Base-by-base conservation (phyloP, 2,797 vertebrate genomes). In the Alca torda region DNA sequence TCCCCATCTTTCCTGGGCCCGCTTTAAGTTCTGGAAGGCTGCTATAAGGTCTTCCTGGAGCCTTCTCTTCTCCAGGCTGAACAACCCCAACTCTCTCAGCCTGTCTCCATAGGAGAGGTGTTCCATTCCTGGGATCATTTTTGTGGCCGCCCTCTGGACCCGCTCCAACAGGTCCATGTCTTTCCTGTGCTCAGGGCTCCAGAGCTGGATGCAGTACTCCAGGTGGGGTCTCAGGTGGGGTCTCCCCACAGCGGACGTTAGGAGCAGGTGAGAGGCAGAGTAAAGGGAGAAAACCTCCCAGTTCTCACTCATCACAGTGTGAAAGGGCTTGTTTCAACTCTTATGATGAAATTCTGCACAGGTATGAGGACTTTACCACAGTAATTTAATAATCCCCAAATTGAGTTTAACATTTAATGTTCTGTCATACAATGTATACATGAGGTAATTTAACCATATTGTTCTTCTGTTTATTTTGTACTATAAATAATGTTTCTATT, bases 401-500 rank as follows among this genome's bases (percentile, higher is more conserved):
- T 4, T 59, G 63, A 63, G 16, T 28, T 72, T 69, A 50, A 56
- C 28, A 63, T 30, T 70, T 89, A 60, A 31, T 39, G 25, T 68
- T 84, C 37, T 83, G 35, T 39, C 82, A 41, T 31, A 19, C 0
- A 1, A 69, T 61, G 37, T 7, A 45, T 33, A 35, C 16, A 35
- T 17, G 14, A 31, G 23, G 35, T 69, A 81, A 23, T 30, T 61
- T 74, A 63, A 31, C 20, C 11, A 11, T 67, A 57, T 23, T 75
- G 41, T 75, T 57, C 10, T 65, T 78, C 8, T 65, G 6, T 67
- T 89, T 90, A 26, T 92, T 91, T 90, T 92, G 73, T 95, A 41
- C 72, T 90, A 53, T 77, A 31, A 89, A 89, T 89, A 95, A 60
- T 84, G 6, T 83, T 95, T 95, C 16, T 5, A 78, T 98, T 98